Base-by-base conservation (phyloP, 1,140 invertebrate genomes). In the Plectrocnemia conspersa region DNA sequence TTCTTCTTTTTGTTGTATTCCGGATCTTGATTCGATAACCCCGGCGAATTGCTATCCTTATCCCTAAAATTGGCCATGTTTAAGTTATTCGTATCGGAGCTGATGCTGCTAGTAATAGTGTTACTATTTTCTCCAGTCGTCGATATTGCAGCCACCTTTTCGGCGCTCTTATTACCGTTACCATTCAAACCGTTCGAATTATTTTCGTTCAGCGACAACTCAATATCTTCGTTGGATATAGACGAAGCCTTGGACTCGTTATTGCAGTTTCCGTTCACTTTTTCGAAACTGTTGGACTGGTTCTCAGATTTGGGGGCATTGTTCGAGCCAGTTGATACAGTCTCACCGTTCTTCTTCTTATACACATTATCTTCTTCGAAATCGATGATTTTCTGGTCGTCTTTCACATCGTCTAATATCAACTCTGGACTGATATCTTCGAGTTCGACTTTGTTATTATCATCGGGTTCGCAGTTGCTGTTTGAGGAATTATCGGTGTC, bases 101-200 rank as follows among this genome's bases (percentile, higher is more conserved):
- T 60, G 16, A 60, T 56, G 35, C 58, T 60, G 47, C 58, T 60
- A 11, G 58, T 59, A 15, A 60, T 47, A 3, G 58, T 60, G 35
- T 60, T 56, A 11, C 41, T 60, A 15, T 54, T 50, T 11, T 60
- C 54, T 3, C 33, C 49, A 7, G 41, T 50, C 9, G 41, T 46
- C 9, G 40, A 29, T 7, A 25, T 19, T 1, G 21, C 33, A 15
- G n/a, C 4, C 4, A 24, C 38, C 25, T 2, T 21, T 10, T 49
- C 46, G 19, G 2, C 10, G 11, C 4, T 24, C 38, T 50, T 50
- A 25, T 25, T 38, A 3, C 2, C 22, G 27, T 38, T 38, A 19
- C 18, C 19, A 38, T 15, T 9, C 19, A n/a, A 18, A 21, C 29
- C 29, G 27, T 44, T 45, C 1, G 40, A 38, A 24, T 42, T 54